Evolutionary conservation across 2,888 invertebrate genomes (phyloP), one percentile per base, ranked within the genome.

Genomic region (Cinara cedri): DNA sequence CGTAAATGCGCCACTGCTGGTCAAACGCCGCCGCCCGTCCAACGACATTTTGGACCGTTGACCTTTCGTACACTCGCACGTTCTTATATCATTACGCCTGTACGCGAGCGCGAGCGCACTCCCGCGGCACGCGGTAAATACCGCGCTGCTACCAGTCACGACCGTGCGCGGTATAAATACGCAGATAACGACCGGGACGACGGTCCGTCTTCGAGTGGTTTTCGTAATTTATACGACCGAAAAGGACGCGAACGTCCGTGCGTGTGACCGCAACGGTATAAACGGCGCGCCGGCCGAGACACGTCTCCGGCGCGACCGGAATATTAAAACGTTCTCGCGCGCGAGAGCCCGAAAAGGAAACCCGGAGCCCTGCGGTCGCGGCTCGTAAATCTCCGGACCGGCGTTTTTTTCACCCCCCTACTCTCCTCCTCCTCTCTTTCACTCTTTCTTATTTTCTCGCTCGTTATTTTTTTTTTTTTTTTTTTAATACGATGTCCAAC

Each of bases 181-280:
- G 34, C 34, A 6, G 34, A 34, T 34, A 34, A 51, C 26, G 49
- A 16, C 26, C n/a, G 26, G 13, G 65, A 14, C 9, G 16, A 14
- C 11, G 21, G 65, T 26, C 26, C 13, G 46, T 26, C 21, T 13
- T 10, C 66, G 49, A 16, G 10, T 1, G 24, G 3, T 14, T 46
- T 13, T 13, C 10, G 13, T 60, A 49, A 60, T 60, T 46, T 24
- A 46, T 26, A 49, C 49, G 24, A 49, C 60, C 60, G 72, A 60
- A 72, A 54, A 66, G 75, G 65, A 75, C 57, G 3, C 3, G 54
- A n/a, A n/a, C 14, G 8, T 13, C 26, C 46, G 13, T 49, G 26
- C 14, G 62, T 74, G 54, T 65, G 65, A 65, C 75, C 63, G 54
- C 62, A 55, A 54, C 54, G 54, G 63, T 11, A 26, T 26, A 44